phyloP scores from a whole-genome alignment of 2,888 invertebrate species.

The Unio delphinus region DNA sequence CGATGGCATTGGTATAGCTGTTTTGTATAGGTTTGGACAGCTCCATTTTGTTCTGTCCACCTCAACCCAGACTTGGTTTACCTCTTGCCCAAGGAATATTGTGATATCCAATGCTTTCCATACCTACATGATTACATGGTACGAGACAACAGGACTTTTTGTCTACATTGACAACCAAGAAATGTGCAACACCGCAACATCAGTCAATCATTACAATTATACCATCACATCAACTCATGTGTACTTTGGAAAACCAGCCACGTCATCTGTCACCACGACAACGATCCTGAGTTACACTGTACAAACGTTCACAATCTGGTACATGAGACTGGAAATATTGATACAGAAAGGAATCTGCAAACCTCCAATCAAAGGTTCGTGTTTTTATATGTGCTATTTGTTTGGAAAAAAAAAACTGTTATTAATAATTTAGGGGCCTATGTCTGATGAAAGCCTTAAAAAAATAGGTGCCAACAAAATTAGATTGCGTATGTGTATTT shows the following conservation, averaged over 20 bases:
- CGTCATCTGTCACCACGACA: slow-evolving; percentile 7
- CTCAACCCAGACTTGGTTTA: slow-evolving; percentile 45
- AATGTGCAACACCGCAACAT: slow-evolving; percentile 19
- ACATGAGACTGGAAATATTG: slow-evolving; percentile 41
- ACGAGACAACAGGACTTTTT: slow-evolving; percentile 32
- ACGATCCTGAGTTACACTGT: slow-evolving; percentile 37
- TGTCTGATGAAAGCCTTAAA: neutral
- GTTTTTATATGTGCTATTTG: neutral
- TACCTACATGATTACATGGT: slow-evolving; percentile 48
- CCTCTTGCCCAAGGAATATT: slow-evolving; percentile 30
- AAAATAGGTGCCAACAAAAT: too few species aligned
- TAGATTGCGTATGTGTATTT: too few species aligned
- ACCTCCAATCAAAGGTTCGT: slow-evolving; percentile 34
- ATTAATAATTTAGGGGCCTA: neutral
- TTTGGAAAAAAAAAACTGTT: neutral
- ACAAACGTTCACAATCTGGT: slow-evolving; percentile 45
- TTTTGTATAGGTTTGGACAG: slow-evolving; percentile 52
- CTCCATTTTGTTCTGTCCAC: slow-evolving; percentile 50
- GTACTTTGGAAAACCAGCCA: slow-evolving; percentile 34
- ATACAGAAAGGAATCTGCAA: slow-evolving; percentile 33
- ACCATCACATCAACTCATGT: slow-evolving; percentile 16
- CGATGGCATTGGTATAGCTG: slow-evolving; percentile 45
- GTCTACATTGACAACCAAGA: slow-evolving; percentile 39
- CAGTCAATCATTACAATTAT: slow-evolving; percentile 20
- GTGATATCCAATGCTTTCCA: slow-evolving; percentile 29